Conservation (phyloP, 2,113 vertebrate species). For the Solea solea region DNA sequence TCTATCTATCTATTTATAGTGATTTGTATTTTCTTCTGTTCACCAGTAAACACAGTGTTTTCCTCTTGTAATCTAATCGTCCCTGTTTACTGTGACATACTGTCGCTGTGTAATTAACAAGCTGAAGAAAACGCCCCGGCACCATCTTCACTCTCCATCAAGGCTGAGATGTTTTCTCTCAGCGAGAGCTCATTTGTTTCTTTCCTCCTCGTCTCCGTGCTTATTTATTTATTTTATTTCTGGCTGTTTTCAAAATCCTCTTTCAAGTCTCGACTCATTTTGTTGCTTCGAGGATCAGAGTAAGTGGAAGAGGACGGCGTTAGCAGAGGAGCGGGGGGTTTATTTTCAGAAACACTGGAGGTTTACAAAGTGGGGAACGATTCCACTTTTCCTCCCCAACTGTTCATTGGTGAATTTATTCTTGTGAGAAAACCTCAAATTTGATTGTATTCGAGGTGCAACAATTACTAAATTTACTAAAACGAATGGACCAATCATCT, state of each 20-base stretch:
- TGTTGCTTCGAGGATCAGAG: conserved; percentile 42
- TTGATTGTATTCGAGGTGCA: no score
- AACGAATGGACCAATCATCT: no score
- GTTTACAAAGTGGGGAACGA: conserved; percentile 24
- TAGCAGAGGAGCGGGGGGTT: conserved; percentile 33
- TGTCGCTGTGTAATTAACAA: conserved; percentile 45
- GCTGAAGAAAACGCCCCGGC: conserved; percentile 30
- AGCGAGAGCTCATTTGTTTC: conserved; percentile 34
- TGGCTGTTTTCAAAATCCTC: conserved; percentile 43
- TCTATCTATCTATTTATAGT: no score
- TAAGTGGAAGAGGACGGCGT: conserved; percentile 32
- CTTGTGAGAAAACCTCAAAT: no score
- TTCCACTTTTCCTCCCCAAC: conserved; percentile 10
- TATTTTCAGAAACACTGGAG: conserved; percentile 3
- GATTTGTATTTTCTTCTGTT: no score
- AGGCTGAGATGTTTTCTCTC: conserved; percentile 32
- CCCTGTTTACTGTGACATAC: conserved; percentile 37
- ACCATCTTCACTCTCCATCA: conserved; percentile 38
- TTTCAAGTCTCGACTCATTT: conserved; percentile 48
- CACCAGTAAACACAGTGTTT: conserved; percentile 18
- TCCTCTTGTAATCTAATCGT: conserved; percentile 23
- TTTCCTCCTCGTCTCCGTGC: conserved; percentile 13
- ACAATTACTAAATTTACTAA: no score
- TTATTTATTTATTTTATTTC: conserved; percentile 26
- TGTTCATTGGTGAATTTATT: background rate